phyloP scores from a whole-genome alignment of 2,113 vertebrate species.

The Ciconia boyciana region DNA sequence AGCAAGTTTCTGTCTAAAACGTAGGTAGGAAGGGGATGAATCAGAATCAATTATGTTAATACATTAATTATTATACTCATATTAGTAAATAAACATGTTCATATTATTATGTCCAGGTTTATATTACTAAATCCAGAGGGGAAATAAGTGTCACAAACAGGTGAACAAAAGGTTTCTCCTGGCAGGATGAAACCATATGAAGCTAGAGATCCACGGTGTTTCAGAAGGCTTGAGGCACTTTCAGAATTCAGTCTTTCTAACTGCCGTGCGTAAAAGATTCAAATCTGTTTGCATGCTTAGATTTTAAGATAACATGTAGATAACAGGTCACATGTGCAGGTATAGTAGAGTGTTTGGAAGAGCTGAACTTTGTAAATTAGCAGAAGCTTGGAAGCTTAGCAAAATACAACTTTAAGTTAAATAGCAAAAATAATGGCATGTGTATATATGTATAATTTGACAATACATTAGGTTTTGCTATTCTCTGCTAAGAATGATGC shows the following conservation, averaged over 20 bases:
- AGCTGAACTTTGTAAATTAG: not conserved
- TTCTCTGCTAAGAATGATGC: constrained; percentile 43
- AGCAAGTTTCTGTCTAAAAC: not conserved
- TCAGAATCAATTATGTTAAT: not conserved
- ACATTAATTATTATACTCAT: not conserved
- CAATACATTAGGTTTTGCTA: not conserved
- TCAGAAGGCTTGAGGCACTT: not conserved
- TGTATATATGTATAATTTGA: not conserved
- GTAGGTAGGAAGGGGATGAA: not conserved
- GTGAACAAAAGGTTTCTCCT: not conserved
- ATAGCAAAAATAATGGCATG: not conserved
- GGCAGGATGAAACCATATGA: not conserved
- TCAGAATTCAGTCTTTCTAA: not conserved
- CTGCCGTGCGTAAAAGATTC: fast-evolving
- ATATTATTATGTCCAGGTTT: not conserved
- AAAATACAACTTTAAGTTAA: not conserved
- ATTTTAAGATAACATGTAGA: not conserved
- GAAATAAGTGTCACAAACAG: not conserved
- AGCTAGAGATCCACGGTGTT: not conserved
- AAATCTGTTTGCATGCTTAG: not conserved
- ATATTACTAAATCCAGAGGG: not conserved
- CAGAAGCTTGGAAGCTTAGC: not conserved
- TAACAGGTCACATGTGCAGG: not conserved
- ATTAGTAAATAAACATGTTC: not conserved
- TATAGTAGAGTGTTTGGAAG: not conserved